A percentile compares a stretch with the other conserved stretches of the same genome.
These are phyloP conservation scores for Chrysomela aeneicollis DNA, from an alignment of 2,888 invertebrate species.

Conservation along the genomic window DNA sequence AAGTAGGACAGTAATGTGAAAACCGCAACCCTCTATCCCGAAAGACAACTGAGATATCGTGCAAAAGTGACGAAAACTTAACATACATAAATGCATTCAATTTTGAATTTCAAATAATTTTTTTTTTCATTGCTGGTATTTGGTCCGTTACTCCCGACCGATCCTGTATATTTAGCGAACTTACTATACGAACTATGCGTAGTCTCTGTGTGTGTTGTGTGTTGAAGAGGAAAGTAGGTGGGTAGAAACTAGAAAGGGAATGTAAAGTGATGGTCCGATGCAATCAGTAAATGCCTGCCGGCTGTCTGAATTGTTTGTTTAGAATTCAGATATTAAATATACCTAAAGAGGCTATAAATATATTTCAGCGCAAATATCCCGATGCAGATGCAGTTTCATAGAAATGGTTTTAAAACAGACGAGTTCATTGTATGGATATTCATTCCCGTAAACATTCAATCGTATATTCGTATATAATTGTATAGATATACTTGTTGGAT, in stretches of 20 bases:
- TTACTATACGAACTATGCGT: too few species aligned
- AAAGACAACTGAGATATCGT: too few species aligned
- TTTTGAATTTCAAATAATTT: too few species aligned
- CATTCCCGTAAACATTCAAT: background rate
- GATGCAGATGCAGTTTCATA: constrained; percentile 6
- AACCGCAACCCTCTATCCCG: too few species aligned
- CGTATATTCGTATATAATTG: background rate
- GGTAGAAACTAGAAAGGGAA: background rate
- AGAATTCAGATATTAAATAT: background rate
- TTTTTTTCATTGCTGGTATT: too few species aligned
- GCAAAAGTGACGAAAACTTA: too few species aligned
- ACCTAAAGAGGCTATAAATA: constrained; percentile 17
- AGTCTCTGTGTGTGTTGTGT: background rate
- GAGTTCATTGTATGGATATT: constrained; percentile 9
- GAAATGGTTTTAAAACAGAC: constrained; percentile 11
- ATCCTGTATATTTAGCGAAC: too few species aligned
- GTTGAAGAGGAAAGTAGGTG: background rate
- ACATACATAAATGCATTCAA: too few species aligned
- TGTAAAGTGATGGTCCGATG: background rate
- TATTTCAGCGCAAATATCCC: constrained; percentile 11
- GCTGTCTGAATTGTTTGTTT: constrained; percentile 11
- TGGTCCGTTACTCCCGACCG: too few species aligned
- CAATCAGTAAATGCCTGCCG: constrained; percentile 3
- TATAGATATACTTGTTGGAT: background rate
- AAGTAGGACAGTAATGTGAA: too few species aligned